These are phyloP conservation scores for Fragum fragum DNA, from an alignment of 2,888 invertebrate species.

Conservation along the genomic window DNA sequence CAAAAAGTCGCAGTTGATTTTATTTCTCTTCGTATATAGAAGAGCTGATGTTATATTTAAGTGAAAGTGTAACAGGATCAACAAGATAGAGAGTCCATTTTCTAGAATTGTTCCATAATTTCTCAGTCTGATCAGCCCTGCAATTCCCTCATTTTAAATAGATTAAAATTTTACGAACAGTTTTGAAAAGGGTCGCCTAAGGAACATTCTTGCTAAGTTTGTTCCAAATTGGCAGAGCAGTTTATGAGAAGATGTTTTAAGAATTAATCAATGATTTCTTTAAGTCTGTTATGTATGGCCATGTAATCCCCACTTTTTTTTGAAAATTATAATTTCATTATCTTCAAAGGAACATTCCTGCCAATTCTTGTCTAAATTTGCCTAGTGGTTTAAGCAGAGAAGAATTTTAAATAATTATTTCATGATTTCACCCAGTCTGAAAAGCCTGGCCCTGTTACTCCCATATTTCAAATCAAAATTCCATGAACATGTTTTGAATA, in stretches of 20 bases:
- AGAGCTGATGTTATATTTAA: no score
- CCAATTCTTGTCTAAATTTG: neutral
- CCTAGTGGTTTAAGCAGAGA: neutral
- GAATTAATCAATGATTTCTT: no score
- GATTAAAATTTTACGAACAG: no score
- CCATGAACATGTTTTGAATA: neutral
- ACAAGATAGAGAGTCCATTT: no score
- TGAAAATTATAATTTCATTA: no score
- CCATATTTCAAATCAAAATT: neutral
- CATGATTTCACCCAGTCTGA: neutral
- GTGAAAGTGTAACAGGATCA: no score
- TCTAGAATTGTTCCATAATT: no score
- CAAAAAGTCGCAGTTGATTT: constrained; percentile 41
- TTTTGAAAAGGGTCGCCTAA: neutral
- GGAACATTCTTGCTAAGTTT: neutral
- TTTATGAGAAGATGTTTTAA: neutral
- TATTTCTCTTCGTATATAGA: no score
- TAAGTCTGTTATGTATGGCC: no score
- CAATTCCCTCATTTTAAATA: no score
- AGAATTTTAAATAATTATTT: neutral
- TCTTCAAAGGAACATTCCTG: neutral
- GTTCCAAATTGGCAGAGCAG: neutral
- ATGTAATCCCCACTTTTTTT: no score
- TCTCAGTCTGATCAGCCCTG: no score
- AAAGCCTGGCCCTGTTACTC: neutral